Conservation (phyloP, 2,113 vertebrate genomes). For the Urocitellus parryii region DNA sequence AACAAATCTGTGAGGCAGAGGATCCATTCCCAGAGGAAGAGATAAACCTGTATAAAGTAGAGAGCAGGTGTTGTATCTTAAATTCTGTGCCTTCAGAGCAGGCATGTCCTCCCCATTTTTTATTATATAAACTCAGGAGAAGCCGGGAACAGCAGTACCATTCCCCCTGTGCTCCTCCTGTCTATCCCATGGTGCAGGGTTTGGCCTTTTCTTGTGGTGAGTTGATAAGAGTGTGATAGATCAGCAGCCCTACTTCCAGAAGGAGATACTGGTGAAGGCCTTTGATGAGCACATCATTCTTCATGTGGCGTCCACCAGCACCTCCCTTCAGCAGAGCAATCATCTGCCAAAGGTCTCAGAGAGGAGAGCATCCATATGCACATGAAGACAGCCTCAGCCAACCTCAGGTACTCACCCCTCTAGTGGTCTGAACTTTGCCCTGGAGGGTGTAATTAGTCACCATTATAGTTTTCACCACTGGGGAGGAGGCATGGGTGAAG, state of each 20-base stretch:
- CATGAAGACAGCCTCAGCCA: not conserved
- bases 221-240: not conserved
- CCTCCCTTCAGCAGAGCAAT: not conserved
- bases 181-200: not conserved
- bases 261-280: not conserved
- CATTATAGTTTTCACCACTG: not conserved
- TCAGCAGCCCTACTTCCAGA: slow-evolving; percentile 11
- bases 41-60: not conserved
- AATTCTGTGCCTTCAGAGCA: not conserved
- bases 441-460: not conserved
- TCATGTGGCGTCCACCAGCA: not conserved
- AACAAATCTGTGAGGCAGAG: not conserved
- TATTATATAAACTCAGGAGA: not conserved
- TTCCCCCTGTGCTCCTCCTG: not conserved
- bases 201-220: not conserved
- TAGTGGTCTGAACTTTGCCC: not conserved
- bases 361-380: not conserved
- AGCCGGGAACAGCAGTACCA: not conserved
- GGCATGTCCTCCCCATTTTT: not conserved
- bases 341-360: not conserved
- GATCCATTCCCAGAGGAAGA: not conserved
- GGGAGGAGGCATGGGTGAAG: not conserved
- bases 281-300: not conserved
- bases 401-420: not conserved
- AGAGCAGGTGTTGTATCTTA: not conserved